Evolutionary conservation across 2,888 invertebrate genomes (phyloP).

Genomic region (Crossocerus cetratus): DNA sequence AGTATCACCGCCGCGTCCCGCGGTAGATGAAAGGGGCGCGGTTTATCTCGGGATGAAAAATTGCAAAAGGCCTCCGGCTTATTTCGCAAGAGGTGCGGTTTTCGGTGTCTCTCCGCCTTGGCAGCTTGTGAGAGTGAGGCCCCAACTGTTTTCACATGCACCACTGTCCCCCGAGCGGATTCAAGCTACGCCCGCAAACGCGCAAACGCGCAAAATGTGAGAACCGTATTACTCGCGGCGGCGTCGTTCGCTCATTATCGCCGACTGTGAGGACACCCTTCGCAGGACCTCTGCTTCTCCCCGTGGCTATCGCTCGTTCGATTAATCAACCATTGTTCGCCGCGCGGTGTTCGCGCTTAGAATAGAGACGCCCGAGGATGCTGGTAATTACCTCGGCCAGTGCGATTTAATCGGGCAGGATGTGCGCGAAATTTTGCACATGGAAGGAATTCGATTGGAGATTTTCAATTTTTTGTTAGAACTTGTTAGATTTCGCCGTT

Average conservation of each 20-base stretch:
- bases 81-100: conserved; percentile 48
- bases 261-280: conserved; percentile 11
- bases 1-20: too few species aligned
- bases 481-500: too few species aligned
- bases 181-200: conserved; percentile 52
- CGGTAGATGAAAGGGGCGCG: too few species aligned
- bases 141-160: conserved; percentile 45
- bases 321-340: conserved; percentile 20
- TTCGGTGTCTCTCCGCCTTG: conserved; percentile 37
- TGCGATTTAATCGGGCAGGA: not conserved
- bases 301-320: not conserved
- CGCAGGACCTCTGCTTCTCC: conserved; percentile 3
- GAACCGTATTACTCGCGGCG: conserved; percentile 39
- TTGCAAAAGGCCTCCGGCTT: conserved; percentile 30
- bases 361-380: not conserved
- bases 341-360: not conserved
- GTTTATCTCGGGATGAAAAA: conserved; percentile 25
- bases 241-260: conserved; percentile 45
- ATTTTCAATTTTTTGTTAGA: too few species aligned
- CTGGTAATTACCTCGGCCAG: not conserved
- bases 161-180: conserved; percentile 25
- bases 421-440: too few species aligned
- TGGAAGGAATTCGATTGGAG: too few species aligned
- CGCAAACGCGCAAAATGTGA: too few species aligned
- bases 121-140: conserved; percentile 28